Conservation (phyloP, 2,888 invertebrate genomes). For the Cabera pusaria region DNA sequence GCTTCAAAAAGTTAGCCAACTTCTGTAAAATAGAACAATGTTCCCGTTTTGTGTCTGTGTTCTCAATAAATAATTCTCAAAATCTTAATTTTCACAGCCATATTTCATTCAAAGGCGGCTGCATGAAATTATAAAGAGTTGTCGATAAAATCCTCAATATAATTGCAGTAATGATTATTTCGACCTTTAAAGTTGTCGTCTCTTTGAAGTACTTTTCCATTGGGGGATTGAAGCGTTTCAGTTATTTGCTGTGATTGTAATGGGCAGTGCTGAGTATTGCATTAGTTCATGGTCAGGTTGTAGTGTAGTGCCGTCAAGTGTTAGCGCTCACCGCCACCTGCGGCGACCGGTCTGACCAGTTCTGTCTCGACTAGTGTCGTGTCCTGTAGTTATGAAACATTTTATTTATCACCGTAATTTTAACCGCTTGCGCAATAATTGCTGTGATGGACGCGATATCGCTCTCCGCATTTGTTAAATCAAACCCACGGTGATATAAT, state of each 20-base stretch:
- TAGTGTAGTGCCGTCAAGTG: slow-evolving; percentile 39
- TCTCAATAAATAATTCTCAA: slow-evolving; percentile 1
- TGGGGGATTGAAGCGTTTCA: slow-evolving; percentile 27
- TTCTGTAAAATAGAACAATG: no score
- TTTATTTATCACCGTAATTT: slow-evolving; percentile 58
- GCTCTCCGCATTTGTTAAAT: slow-evolving; percentile 31
- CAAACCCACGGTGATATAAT: slow-evolving; percentile 27
- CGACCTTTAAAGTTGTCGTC: slow-evolving; percentile 38
- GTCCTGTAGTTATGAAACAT: slow-evolving; percentile 63
- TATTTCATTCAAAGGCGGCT: slow-evolving; percentile 7
- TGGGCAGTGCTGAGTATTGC: slow-evolving; percentile 36
- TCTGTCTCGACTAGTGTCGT: slow-evolving; percentile 45
- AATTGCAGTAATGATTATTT: slow-evolving; percentile 32
- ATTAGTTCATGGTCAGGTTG: slow-evolving; percentile 55
- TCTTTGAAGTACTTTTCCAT: slow-evolving; percentile 36
- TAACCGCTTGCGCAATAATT: slow-evolving; percentile 65
- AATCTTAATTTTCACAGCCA: slow-evolving; percentile 6
- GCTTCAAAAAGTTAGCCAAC: background rate
- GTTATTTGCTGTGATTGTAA: slow-evolving; percentile 37
- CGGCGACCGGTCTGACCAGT: slow-evolving; percentile 62
- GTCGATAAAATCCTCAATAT: slow-evolving; percentile 24
- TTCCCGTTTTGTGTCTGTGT: no score
- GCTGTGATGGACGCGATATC: slow-evolving; percentile 39
- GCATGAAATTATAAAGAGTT: slow-evolving; percentile 20
- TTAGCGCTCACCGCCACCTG: slow-evolving; percentile 57